These are phyloP conservation scores for Cnemophilus loriae DNA, from an alignment of 2,113 vertebrate genomes.

Conservation along the genomic window DNA sequence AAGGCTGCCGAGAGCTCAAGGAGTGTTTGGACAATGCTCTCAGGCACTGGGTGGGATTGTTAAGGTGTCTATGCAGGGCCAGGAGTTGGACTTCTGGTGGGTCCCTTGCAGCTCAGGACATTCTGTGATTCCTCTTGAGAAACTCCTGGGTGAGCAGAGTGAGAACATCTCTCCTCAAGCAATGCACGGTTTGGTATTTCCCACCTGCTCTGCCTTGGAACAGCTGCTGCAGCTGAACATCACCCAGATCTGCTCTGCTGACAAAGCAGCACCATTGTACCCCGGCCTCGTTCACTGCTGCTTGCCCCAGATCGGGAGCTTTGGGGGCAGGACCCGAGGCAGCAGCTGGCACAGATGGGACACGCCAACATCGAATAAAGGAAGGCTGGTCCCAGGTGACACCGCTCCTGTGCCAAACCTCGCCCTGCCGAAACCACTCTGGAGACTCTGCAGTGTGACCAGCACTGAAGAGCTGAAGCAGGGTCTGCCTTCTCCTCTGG, in stretches of 20 bases:
- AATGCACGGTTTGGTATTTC: neutral
- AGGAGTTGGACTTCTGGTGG: neutral
- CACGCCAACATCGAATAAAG: fast-evolving
- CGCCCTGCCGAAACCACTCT: neutral
- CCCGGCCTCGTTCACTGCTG: neutral
- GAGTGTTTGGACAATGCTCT: neutral
- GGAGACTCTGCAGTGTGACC: neutral
- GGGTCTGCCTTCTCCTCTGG: neutral
- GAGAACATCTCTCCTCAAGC: neutral
- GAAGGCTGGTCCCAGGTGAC: neutral
- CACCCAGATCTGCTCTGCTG: neutral
- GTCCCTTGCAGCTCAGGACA: neutral
- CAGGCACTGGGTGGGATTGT: neutral
- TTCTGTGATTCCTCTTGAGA: neutral
- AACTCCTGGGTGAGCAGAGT: neutral
- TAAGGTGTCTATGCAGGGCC: neutral
- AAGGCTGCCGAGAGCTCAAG: neutral
- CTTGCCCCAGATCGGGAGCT: neutral
- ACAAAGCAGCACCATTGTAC: fast-evolving
- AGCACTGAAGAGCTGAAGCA: neutral
- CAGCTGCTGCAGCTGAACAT: neutral
- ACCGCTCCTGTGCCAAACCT: neutral
- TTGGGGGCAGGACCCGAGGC: neutral
- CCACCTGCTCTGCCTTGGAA: neutral
- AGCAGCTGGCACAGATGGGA: neutral